phyloP scores from a whole-genome alignment of 2,797 vertebrate species.

The Leptoclinus maculatus region DNA sequence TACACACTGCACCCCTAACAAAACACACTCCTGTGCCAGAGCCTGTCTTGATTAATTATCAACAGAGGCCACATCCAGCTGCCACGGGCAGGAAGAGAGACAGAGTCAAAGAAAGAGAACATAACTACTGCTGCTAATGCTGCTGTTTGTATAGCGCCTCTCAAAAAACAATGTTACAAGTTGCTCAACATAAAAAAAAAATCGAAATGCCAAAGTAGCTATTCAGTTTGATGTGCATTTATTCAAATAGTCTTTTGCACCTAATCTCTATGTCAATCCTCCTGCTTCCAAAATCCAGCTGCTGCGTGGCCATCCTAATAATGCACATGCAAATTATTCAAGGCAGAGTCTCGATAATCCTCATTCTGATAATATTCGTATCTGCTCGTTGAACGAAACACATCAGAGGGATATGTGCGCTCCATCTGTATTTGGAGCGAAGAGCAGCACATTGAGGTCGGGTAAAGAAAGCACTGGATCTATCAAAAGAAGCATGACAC shows the following conservation, averaged over 20 bases:
- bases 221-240: not conserved
- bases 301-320: no score
- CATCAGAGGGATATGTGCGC: not conserved
- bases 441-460: not conserved
- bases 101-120: constrained; percentile 30
- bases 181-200: constrained; percentile 2
- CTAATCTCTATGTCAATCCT: no score
- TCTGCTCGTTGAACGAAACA: not conserved
- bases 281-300: no score
- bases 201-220: not conserved
- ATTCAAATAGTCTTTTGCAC: not conserved
- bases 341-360: not conserved
- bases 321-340: not conserved
- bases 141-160: not conserved
- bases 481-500: not conserved
- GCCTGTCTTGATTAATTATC: constrained; percentile 79
- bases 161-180: constrained; percentile 5
- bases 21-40: constrained; percentile 67
- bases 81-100: constrained; percentile 55
- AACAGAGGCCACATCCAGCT: constrained; percentile 68
- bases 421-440: not conserved
- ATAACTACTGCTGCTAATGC: constrained; percentile 23
- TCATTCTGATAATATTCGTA: not conserved
- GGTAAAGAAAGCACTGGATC: not conserved
- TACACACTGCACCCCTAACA: constrained; percentile 56